Percentiles rank a stretch among this genome's conserved stretches.
phyloP scores from a whole-genome alignment of 2,888 invertebrate genomes.

The Neocrepidodera transversa region DNA sequence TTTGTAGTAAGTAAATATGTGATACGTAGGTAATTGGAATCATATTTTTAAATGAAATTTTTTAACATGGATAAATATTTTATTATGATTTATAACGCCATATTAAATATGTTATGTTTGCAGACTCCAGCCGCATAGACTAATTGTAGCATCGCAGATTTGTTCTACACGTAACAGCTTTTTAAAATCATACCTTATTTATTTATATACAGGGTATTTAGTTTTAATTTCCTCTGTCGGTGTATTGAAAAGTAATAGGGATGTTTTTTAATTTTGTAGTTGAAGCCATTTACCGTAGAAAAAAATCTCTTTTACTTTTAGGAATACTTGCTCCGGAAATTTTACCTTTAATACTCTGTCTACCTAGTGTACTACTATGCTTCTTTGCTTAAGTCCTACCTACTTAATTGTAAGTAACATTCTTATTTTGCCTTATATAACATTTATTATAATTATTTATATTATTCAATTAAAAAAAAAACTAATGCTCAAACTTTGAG shows the following conservation, averaged over 20 bases:
- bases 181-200: slow-evolving; percentile 43
- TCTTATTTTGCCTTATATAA: slow-evolving; percentile 33
- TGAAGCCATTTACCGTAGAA: not conserved
- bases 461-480: slow-evolving; percentile 6
- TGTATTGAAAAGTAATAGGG: not conserved
- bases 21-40: slow-evolving; percentile 48
- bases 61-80: slow-evolving; percentile 40
- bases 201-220: slow-evolving; percentile 13
- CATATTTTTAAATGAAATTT: slow-evolving; percentile 44
- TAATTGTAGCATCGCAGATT: slow-evolving; percentile 60
- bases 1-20: slow-evolving; percentile 57
- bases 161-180: slow-evolving; percentile 59
- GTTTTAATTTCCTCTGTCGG: not conserved
- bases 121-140: slow-evolving; percentile 60
- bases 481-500: not conserved
- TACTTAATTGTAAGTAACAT: slow-evolving; percentile 38
- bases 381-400: slow-evolving; percentile 39
- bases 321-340: not conserved
- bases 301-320: not conserved
- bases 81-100: slow-evolving; percentile 50
- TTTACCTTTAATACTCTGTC: slow-evolving; percentile 6
- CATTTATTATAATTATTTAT: slow-evolving; percentile 11
- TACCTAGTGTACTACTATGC: slow-evolving; percentile 34
- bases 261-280: not conserved
- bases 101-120: slow-evolving; percentile 60